A percentile compares a stretch with the other conserved stretches of the same genome.
Conservation (phyloP, 1,140 invertebrate genomes). For the Melitaea cinxia region DNA sequence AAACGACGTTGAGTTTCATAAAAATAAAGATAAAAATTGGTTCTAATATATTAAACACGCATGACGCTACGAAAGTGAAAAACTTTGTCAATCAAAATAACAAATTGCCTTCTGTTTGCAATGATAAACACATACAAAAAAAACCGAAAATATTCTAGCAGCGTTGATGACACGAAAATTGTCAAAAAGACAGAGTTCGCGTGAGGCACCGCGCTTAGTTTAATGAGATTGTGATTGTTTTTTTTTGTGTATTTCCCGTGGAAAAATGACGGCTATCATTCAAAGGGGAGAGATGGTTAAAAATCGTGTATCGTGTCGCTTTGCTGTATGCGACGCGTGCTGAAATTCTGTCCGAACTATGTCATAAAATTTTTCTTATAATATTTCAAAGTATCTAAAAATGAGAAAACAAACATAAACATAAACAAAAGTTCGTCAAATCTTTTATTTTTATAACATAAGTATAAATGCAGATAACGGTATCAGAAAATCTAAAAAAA, state of each 20-base stretch:
- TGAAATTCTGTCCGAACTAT: conserved; percentile 41
- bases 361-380: conserved; percentile 19
- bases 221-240: conserved; percentile 53
- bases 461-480: no score
- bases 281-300: conserved; percentile 44
- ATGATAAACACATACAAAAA: conserved; percentile 38
- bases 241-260: conserved; percentile 42
- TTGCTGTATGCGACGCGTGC: conserved; percentile 44
- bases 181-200: conserved; percentile 50
- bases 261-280: conserved; percentile 52
- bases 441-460: no score
- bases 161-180: conserved; percentile 41
- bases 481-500: no score
- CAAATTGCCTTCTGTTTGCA: conserved; percentile 37
- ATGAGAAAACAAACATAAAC: neutral
- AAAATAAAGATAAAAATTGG: conserved; percentile 2
- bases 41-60: conserved; percentile 19
- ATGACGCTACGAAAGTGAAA: conserved; percentile 41
- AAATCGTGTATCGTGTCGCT: conserved; percentile 46
- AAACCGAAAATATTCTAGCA: conserved; percentile 30
- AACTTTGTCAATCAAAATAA: conserved; percentile 51
- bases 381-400: no score
- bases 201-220: conserved; percentile 45
- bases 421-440: neutral
- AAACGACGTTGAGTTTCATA: neutral